phyloP scores from a whole-genome alignment of 2,888 invertebrate species.

The Apamea crenata region DNA sequence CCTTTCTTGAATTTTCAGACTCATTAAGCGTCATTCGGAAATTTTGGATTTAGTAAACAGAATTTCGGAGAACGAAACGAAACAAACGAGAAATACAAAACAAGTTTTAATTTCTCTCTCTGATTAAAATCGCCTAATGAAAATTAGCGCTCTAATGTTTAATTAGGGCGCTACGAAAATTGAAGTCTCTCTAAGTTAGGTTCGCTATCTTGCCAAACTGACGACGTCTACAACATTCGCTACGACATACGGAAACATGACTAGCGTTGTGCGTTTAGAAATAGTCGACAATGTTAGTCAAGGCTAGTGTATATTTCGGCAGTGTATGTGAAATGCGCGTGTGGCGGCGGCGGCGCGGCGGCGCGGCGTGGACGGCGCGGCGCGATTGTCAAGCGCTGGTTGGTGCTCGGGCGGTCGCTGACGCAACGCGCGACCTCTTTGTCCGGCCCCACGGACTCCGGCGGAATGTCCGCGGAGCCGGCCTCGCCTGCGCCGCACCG shows the following conservation, averaged over 20 bases:
- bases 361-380: conserved; percentile 65
- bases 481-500: conserved; percentile 77
- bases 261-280: conserved; percentile 75
- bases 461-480: conserved; percentile 83
- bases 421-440: conserved; percentile 90
- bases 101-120: conserved; percentile 61
- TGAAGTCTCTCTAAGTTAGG: conserved; percentile 20
- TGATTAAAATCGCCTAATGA: conserved; percentile 65
- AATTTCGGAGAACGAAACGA: conserved; percentile 77
- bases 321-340: conserved; percentile 80
- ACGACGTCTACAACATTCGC: conserved; percentile 62
- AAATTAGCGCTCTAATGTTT: conserved; percentile 49
- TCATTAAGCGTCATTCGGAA: conserved; percentile 86
- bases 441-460: conserved; percentile 85
- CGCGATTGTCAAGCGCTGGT: conserved; percentile 72
- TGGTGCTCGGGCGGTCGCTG: conserved; percentile 75
- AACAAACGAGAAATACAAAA: conserved; percentile 73
- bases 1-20: conserved; percentile 81
- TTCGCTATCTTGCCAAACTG: conserved; percentile 40
- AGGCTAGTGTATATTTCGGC: conserved; percentile 84
- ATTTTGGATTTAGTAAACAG: conserved; percentile 86
- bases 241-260: conserved; percentile 76
- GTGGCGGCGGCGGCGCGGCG: conserved; percentile 60
- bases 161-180: conserved; percentile 51
- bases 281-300: conserved; percentile 81